phyloP scores from a whole-genome alignment of 2,888 invertebrate species.

The Temnothorax rugatulus region DNA sequence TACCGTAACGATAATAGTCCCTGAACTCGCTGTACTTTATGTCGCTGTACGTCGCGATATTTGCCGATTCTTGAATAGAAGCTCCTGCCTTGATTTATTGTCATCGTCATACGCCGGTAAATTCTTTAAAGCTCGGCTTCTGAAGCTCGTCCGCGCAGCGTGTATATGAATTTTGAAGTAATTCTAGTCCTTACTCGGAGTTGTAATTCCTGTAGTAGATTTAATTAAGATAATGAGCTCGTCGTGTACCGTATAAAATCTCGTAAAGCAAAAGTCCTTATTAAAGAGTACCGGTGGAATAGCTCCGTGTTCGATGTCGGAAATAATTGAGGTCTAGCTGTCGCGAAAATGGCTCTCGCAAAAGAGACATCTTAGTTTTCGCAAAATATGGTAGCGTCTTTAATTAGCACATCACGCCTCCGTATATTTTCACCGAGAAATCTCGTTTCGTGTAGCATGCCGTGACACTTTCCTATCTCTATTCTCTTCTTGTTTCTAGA shows the following conservation, averaged over 20 bases:
- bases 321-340: constrained; percentile 56
- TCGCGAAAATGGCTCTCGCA: constrained; percentile 48
- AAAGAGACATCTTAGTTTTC: constrained; percentile 52
- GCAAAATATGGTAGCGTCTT: constrained; percentile 40
- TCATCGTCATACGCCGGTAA: constrained; percentile 2
- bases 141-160: constrained; percentile 16
- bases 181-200: constrained; percentile 49
- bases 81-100: constrained; percentile 1
- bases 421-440: constrained; percentile 10
- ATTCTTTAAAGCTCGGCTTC: constrained; percentile 23
- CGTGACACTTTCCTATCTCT: neutral
- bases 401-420: constrained; percentile 44
- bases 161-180: constrained; percentile 54
- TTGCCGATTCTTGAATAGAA: constrained; percentile 5
- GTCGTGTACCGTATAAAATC: constrained; percentile 58
- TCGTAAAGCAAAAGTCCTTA: constrained; percentile 59
- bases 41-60: neutral
- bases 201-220: constrained; percentile 58
- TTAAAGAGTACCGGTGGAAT: constrained; percentile 55
- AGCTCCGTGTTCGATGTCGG: constrained; percentile 55
- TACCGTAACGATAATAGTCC: neutral
- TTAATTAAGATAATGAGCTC: constrained; percentile 58
- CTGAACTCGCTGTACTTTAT: neutral
- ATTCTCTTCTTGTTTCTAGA: neutral
- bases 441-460: neutral